Percentiles rank a stretch among this genome's conserved stretches.
phyloP scores from a whole-genome alignment of 2,113 vertebrate genomes.

The Calypte anna region DNA sequence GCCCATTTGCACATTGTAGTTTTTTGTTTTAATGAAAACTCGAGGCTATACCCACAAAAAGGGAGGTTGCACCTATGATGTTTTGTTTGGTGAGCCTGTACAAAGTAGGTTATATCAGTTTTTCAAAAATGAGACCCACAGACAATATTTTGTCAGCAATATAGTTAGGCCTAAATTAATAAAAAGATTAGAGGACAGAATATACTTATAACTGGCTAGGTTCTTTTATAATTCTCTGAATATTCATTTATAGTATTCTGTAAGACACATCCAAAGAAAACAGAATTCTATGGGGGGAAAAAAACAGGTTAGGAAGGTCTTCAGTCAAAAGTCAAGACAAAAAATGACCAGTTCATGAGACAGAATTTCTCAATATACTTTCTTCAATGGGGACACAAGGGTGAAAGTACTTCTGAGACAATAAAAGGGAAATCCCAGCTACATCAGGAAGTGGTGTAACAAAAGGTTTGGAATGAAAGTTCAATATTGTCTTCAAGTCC shows the following conservation, averaged over 20 bases:
- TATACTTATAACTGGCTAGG: not conserved
- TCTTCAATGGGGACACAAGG: not conserved
- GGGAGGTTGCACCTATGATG: not conserved
- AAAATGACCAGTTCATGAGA: not conserved
- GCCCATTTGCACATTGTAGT: not conserved
- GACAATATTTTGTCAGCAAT: not conserved
- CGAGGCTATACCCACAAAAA: not conserved
- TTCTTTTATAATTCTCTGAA: not conserved
- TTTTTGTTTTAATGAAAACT: not conserved
- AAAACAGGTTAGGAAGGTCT: not conserved
- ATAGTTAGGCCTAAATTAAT: not conserved
- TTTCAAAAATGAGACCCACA: not conserved
- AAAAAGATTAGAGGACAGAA: not conserved
- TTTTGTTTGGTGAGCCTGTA: not conserved
- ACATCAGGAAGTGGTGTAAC: not conserved
- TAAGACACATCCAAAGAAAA: not conserved
- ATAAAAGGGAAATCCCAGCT: not conserved
- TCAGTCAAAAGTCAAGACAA: not conserved
- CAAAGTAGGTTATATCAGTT: not conserved
- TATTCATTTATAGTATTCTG: not conserved
- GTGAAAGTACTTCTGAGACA: not conserved
- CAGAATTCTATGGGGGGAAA: not conserved
- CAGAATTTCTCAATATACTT: not conserved
- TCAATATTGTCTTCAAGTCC: not conserved
- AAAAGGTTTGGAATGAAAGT: not conserved